These are phyloP conservation scores for Gryllus bimaculatus DNA, from an alignment of 1,140 invertebrate genomes.

Conservation along the genomic window DNA sequence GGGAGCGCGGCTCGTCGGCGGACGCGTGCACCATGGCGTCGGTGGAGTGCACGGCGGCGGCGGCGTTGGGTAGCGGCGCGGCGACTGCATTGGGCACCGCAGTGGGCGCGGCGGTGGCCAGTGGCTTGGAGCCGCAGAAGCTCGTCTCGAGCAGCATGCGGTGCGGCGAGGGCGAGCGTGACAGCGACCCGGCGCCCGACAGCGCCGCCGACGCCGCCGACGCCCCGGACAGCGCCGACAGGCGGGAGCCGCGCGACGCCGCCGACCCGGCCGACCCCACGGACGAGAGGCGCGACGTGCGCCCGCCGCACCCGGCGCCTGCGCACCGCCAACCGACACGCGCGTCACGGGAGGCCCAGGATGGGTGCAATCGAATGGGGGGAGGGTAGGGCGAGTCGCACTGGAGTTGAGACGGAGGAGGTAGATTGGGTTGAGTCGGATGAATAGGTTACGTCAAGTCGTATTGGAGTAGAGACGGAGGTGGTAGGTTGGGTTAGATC, in stretches of 20 bases:
- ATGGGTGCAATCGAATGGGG: no score
- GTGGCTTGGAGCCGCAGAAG: constrained; percentile 72
- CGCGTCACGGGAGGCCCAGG: no score
- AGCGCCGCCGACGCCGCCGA: constrained; percentile 39
- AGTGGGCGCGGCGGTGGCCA: constrained; percentile 18
- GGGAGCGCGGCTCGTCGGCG: no score
- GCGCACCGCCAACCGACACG: constrained; percentile 12
- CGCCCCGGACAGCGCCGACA: constrained; percentile 16
- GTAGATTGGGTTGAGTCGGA: no score
- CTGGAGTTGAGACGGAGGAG: no score
- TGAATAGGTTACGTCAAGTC: no score
- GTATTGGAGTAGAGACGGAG: no score
- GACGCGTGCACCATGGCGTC: no score
- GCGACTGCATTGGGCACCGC: no score
- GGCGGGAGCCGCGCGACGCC: constrained; percentile 34
- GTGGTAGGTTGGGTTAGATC: no score
- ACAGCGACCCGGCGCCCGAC: constrained; percentile 38
- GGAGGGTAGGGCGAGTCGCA: no score
- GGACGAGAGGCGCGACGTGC: constrained; percentile 69
- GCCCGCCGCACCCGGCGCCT: constrained; percentile 49
- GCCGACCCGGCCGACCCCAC: constrained; percentile 50
- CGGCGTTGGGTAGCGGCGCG: not conserved
- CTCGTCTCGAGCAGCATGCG: constrained; percentile 81
- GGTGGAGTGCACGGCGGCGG: no score
- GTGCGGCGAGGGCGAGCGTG: constrained; percentile 73